phyloP scores from a whole-genome alignment of 2,113 vertebrate genomes.

The Cinclus mexicanus region DNA sequence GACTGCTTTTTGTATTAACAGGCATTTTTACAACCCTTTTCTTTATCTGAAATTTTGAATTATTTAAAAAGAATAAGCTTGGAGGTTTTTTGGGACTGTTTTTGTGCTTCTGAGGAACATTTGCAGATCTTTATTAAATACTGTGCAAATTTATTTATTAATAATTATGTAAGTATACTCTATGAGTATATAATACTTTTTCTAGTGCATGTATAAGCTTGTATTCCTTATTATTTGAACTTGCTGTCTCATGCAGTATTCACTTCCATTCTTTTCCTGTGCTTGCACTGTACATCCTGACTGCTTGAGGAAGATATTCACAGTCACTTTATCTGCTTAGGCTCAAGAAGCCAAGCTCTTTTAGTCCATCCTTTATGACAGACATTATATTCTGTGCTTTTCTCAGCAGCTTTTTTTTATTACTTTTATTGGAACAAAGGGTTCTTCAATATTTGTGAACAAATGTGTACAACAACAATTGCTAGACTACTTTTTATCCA shows the following conservation, averaged over 20 bases:
- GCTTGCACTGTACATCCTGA: neutral
- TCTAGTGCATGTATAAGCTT: neutral
- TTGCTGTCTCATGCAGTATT: neutral
- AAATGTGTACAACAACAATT: neutral
- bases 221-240: neutral
- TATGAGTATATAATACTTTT: neutral
- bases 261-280: neutral
- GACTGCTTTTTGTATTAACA: neutral
- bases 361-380: neutral
- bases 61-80: neutral
- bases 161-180: neutral
- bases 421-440: neutral
- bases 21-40: neutral
- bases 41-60: neutral
- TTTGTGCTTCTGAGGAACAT: neutral
- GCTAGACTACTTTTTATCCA: neutral
- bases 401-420: neutral
- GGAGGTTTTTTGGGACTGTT: accelerated
- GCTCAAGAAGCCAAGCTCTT: neutral
- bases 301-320: neutral
- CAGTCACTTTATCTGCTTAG: neutral
- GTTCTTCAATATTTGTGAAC: neutral
- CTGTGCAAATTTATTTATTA: neutral
- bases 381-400: neutral
- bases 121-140: neutral